These are phyloP conservation scores for Panurus biarmicus DNA, from an alignment of 2,113 vertebrate species.

Conservation along the genomic window DNA sequence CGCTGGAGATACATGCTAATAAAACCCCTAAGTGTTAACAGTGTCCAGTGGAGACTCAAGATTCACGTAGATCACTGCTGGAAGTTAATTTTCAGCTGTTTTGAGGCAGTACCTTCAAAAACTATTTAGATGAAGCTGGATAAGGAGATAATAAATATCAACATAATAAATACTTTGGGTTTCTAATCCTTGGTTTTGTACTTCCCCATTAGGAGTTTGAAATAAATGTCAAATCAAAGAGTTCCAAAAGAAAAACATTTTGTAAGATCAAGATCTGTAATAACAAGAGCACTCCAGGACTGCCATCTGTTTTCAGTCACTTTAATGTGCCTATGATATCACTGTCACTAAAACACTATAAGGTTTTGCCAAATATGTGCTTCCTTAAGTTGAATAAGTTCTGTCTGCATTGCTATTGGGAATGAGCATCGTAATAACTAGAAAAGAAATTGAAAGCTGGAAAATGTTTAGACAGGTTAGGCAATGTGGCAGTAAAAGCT, in stretches of 20 bases:
- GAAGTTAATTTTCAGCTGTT: background rate
- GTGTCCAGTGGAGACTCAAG: background rate
- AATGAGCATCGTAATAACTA: background rate
- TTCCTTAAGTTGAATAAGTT: background rate
- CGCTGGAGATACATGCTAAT: background rate
- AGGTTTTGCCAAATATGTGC: background rate
- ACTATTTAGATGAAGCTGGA: background rate
- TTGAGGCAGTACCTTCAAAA: background rate
- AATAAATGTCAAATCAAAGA: constrained; percentile 26
- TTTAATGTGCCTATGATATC: constrained; percentile 14
- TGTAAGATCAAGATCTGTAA: constrained; percentile 8
- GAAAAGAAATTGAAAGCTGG: background rate
- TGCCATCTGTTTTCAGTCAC: constrained; percentile 40
- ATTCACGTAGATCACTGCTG: background rate
- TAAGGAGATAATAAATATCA: background rate
- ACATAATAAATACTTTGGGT: background rate
- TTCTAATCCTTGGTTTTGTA: background rate
- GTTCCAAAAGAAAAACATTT: background rate
- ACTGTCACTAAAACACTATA: background rate
- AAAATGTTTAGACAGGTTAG: background rate
- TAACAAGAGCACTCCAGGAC: background rate
- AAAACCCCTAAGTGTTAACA: background rate
- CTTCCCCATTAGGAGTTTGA: background rate
- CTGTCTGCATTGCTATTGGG: background rate
- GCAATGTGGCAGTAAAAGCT: background rate